A percentile compares a stretch with the other conserved stretches of the same genome.
phyloP scores from a whole-genome alignment of 1,140 invertebrate genomes.

The Leucophenga varia region DNA sequence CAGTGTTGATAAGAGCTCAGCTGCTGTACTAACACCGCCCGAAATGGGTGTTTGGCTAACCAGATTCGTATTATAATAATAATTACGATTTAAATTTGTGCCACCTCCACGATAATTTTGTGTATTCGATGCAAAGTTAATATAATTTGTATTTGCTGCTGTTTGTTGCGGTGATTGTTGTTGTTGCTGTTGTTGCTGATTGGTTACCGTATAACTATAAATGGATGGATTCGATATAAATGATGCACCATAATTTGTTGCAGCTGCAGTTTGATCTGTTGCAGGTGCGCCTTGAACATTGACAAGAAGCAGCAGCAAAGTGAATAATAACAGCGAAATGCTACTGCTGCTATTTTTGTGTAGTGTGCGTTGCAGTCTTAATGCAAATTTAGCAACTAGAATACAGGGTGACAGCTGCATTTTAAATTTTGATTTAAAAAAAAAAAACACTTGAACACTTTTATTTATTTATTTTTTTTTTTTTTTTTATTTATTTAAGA shows the following conservation, averaged over 20 bases:
- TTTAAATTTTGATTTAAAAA: background rate
- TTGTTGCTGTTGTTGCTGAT: constrained; percentile 22
- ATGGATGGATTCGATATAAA: constrained; percentile 46
- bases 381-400: too few species aligned
- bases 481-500: background rate
- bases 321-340: constrained; percentile 14
- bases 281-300: constrained; percentile 6
- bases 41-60: constrained; percentile 20
- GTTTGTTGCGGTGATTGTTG: constrained; percentile 16
- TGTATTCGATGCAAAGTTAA: constrained; percentile 30
- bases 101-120: constrained; percentile 20
- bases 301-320: constrained; percentile 9
- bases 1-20: constrained; percentile 16
- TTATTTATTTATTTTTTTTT: too few species aligned
- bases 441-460: too few species aligned
- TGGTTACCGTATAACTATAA: constrained; percentile 39
- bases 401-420: too few species aligned
- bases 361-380: too few species aligned
- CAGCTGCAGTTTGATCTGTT: constrained; percentile 8
- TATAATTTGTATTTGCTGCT: constrained; percentile 18
- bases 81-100: constrained; percentile 33
- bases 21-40: background rate
- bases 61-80: too few species aligned
- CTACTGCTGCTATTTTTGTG: constrained; percentile 10
- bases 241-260: constrained; percentile 33